Conservation (phyloP, 2,888 invertebrate genomes). For the Nomada hirtipes region DNA sequence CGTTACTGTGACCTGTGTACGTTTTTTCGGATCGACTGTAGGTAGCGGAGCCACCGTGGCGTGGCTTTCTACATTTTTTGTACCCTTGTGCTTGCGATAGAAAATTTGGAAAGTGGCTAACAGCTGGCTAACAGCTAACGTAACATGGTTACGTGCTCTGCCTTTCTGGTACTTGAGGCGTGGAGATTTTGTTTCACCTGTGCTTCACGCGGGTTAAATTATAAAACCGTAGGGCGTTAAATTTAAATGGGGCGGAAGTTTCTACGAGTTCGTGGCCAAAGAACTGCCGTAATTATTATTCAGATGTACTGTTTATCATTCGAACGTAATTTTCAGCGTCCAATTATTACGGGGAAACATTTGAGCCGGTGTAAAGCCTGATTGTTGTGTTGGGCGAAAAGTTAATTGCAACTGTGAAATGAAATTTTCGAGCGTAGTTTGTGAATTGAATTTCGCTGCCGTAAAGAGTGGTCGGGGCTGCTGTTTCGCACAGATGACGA, state of each 20-base stretch:
- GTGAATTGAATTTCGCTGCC: constrained; percentile 10
- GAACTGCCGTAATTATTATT: not conserved
- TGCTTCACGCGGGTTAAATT: too few relatives aligned
- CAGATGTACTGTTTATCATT: not conserved
- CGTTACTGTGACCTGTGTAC: not conserved
- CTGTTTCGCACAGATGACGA: constrained; percentile 2
- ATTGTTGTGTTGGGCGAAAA: not conserved
- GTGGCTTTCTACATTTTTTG: not conserved
- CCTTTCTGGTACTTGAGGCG: too few relatives aligned
- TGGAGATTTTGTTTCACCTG: too few relatives aligned
- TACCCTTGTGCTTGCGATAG: not conserved
- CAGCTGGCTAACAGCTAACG: too few relatives aligned
- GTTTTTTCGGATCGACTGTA: too few relatives aligned
- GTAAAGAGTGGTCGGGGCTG: not conserved
- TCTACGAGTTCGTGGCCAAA: not conserved
- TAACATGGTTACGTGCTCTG: too few relatives aligned
- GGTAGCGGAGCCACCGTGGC: too few relatives aligned
- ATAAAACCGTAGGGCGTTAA: too few relatives aligned
- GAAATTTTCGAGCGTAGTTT: constrained; percentile 4
- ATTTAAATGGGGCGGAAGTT: too few relatives aligned
- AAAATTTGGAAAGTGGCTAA: not conserved
- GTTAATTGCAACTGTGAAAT: constrained; percentile 11
- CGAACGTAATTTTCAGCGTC: not conserved
- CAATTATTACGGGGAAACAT: constrained; percentile 3
- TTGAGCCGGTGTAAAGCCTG: not conserved